Percentiles rank a stretch among this genome's conserved stretches.
phyloP scores from a whole-genome alignment of 2,888 invertebrate genomes.

The Platypus cylindrus region DNA sequence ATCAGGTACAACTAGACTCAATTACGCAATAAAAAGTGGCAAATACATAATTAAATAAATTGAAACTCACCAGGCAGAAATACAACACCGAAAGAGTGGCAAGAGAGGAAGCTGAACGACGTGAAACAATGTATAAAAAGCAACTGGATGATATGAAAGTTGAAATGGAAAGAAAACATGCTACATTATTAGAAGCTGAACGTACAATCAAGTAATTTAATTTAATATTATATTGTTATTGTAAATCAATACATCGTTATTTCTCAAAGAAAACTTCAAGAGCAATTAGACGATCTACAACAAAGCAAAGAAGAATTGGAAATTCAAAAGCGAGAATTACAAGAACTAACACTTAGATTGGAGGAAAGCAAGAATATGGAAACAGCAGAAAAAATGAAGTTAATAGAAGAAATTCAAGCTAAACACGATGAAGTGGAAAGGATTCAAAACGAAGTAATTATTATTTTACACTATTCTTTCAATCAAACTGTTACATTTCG shows the following conservation, averaged over 20 bases:
- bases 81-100: conserved; percentile 82
- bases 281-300: conserved; percentile 78
- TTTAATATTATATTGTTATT: background rate
- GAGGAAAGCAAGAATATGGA: conserved; percentile 88
- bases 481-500: background rate
- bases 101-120: conserved; percentile 86
- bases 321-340: conserved; percentile 68
- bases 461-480: background rate
- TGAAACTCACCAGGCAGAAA: conserved; percentile 73
- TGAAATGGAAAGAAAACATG: conserved; percentile 77
- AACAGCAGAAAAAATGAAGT: conserved; percentile 62
- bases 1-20: too few species aligned
- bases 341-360: conserved; percentile 79
- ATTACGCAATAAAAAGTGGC: too few species aligned
- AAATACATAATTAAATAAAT: too few species aligned
- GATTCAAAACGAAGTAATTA: conserved; percentile 25
- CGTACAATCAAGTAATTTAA: conserved; percentile 51
- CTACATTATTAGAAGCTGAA: conserved; percentile 62
- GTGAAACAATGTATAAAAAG: conserved; percentile 90
- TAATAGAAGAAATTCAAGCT: conserved; percentile 74
- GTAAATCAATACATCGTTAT: background rate
- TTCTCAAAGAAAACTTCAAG: conserved; percentile 50
- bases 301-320: conserved; percentile 82
- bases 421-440: conserved; percentile 50
- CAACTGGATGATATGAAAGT: conserved; percentile 78